Evolutionary conservation across 2,888 invertebrate species (phyloP), one percentile per base, ranked within the genome.

Genomic region (Brachylomia viminalis): DNA sequence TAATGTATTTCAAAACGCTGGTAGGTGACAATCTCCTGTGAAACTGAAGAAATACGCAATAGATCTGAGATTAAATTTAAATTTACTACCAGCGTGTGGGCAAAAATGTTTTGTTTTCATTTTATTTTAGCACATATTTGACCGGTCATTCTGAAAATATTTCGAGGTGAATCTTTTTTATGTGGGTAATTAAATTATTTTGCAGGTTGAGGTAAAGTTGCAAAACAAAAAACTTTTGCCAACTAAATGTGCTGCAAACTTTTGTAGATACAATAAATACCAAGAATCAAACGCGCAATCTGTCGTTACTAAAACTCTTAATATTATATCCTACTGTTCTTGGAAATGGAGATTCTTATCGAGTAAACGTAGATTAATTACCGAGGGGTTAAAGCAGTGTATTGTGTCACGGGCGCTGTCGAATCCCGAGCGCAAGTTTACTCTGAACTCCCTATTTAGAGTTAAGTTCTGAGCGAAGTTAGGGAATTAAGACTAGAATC

Each of bases 71-170:
- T 82, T 80, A 77, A 2, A 83, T 83, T 72, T 84, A 72, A 72
- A 87, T 81, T 83, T 79, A 83, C 68, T 42, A 66, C 69, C 42
- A 42, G 27, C 59, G 76, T 58, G 83, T 82, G 79, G 74, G 75
- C 52, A 85, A 75, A 79, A 83, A 78, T 81, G 83, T 86, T 86
- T 87, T 83, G 86, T 86, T 87, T 86, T 83, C 69, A 74, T 79
- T 72, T 86, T 80, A 79, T 79, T 87, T 77, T 66, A 72, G 80
- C 73, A 73, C 75, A 79, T 87, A 69, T 80, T 84, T 88, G 78
- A 87, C 83, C 83, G 83, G 87, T 87, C 87, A 83, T 80, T 86
- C 83, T 79, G 75, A 67, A 80, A 81, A 86, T 84, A 86, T 81
- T 78, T 52, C 68, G 72, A 84, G 75, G 74, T 84, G 85, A 71